Conservation (phyloP, 1,140 invertebrate species). For the Episyrphus balteatus region DNA sequence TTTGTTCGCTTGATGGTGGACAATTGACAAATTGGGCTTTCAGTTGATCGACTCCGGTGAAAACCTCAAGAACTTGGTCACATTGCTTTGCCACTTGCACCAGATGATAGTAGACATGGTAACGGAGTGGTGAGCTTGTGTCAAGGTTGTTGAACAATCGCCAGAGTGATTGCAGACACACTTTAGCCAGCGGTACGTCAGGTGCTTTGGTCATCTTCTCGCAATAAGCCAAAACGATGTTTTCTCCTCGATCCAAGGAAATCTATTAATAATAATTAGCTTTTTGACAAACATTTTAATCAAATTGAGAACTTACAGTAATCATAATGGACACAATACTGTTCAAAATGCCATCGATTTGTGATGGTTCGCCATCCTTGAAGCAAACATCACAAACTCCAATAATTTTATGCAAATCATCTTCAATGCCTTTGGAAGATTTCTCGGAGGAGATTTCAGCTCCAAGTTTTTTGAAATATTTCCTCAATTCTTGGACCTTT, state of each 20-base stretch:
- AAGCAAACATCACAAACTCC: constrained; percentile 87
- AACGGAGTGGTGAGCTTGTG: constrained; percentile 69
- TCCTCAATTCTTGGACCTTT: constrained; percentile 81
- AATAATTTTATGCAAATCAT: constrained; percentile 91
- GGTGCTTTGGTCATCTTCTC: constrained; percentile 87
- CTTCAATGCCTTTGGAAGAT: constrained; percentile 77
- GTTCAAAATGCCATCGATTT: constrained; percentile 75
- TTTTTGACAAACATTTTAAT: not conserved
- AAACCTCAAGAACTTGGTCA: constrained; percentile 72
- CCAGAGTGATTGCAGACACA: constrained; percentile 80
- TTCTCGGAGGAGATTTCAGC: constrained; percentile 88
- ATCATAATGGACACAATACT: constrained; percentile 90
- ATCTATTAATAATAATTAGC: constrained; percentile 45
- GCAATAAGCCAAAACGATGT: constrained; percentile 82
- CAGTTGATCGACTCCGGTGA: constrained; percentile 65
- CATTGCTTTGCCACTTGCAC: constrained; percentile 79
- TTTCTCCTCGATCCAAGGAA: constrained; percentile 76
- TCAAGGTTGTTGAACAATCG: constrained; percentile 84
- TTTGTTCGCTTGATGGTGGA: constrained; percentile 79
- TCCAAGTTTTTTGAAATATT: constrained; percentile 80
- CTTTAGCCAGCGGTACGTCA: constrained; percentile 65
- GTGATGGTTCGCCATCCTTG: constrained; percentile 66
- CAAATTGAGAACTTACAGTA: constrained; percentile 47
- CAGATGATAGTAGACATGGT: constrained; percentile 85
- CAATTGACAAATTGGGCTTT: constrained; percentile 74